These are phyloP conservation scores for Acrobasis consociella DNA, from an alignment of 2,888 invertebrate genomes.

Conservation along the genomic window DNA sequence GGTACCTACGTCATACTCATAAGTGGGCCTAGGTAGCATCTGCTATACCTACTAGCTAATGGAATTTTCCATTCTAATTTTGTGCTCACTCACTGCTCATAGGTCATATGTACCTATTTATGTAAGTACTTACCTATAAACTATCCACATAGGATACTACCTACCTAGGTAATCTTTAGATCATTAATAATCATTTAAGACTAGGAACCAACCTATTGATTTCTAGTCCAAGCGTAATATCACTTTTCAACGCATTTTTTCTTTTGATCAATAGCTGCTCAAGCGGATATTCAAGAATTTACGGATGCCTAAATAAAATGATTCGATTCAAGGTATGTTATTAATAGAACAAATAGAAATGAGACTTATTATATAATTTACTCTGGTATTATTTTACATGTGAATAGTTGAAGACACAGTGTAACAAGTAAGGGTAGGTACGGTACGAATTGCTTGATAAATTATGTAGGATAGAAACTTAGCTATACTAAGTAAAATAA, in stretches of 20 bases:
- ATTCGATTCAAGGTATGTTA: conserved; percentile 65
- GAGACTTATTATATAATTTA: too few species aligned
- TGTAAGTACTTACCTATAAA: neutral
- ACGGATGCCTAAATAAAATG: conserved; percentile 54
- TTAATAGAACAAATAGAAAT: neutral
- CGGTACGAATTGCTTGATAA: neutral
- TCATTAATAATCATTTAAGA: too few species aligned
- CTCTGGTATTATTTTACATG: too few species aligned
- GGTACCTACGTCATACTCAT: neutral
- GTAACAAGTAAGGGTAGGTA: neutral
- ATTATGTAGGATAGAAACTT: too few species aligned
- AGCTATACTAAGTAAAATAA: too few species aligned
- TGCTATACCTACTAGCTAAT: neutral
- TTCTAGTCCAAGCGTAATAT: too few species aligned
- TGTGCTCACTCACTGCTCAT: neutral
- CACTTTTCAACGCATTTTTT: conserved; percentile 28
- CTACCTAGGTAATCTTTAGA: too few species aligned
- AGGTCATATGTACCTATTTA: too few species aligned
- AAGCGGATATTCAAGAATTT: conserved; percentile 53
- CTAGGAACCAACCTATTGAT: too few species aligned
- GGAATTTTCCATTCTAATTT: neutral
- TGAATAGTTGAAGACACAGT: neutral
- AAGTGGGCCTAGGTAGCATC: neutral
- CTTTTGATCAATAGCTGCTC: conserved; percentile 55
- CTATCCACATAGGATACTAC: too few species aligned